Evolutionary conservation across 2,113 vertebrate genomes (phyloP), one percentile per base, ranked within the genome.

Genomic region (Charina bottae): DNA sequence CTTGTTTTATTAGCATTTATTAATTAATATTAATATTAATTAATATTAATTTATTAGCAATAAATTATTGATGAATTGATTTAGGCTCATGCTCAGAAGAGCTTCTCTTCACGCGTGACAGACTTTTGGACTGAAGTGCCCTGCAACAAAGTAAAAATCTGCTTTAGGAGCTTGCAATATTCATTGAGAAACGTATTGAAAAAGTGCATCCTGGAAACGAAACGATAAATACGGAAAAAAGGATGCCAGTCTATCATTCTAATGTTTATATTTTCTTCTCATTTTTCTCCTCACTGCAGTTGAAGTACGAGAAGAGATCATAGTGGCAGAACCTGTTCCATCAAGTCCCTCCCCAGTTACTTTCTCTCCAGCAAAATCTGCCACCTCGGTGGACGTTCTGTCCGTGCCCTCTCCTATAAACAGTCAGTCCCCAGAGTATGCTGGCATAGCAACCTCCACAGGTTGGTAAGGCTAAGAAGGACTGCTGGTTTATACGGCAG

Each of bases 351-450:
- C 99, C 21, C 99, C 99, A 0, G 98, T 96, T 0, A 97, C 99
- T 0, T 99, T 98, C 96, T 99, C 99, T 87, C 99, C 99, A 0
- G 98, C 98, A 59, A 99, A 99, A 86, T 99, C 99, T 0, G 98
- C 98, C 96, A 97, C 98, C 1, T 98, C 99, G 0, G 98, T 97
- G 92, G 98, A 98, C 89, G 97, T 98, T 60, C 98, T 98, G 10
- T 97, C 98, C 12, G 96, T 97, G 85, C 97, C 98, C 4, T 99
- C 99, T 0, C 99, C 99, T 1, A 97, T 97, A 90, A 98, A 98
- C 88, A 98, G 98, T 87, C 98, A 98, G 62, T 99, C 99, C 88
- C 99, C 99, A 0, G 99, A 99, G 94, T 99, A 98, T 85, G 95
- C 97, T 0, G 97, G 97, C 83, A 97, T 98, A 95, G 92, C 98